Conservation (phyloP, 2,113 vertebrate genomes). For the Fukomys damarensis region DNA sequence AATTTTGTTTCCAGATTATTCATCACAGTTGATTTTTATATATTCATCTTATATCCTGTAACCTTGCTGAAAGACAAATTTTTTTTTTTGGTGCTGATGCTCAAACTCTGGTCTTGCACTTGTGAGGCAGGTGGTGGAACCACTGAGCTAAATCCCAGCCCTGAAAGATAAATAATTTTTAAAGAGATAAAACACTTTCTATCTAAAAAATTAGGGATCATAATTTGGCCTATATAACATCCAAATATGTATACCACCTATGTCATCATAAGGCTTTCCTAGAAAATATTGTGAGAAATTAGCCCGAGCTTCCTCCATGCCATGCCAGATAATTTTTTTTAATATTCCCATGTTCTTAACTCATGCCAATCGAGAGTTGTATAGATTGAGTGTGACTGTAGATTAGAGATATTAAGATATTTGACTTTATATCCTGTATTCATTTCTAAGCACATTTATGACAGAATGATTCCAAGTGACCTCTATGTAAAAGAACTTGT, state of each 20-base stretch:
- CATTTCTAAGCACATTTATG: not conserved
- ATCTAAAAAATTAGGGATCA: slow-evolving; percentile 23
- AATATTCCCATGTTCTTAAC: not conserved
- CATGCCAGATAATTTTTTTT: not conserved
- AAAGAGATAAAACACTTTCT: slow-evolving; percentile 46
- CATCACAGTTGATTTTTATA: not conserved
- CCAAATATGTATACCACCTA: not conserved
- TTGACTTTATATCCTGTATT: slow-evolving; percentile 16
- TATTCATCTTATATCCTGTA: slow-evolving; percentile 1
- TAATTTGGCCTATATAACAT: slow-evolving; percentile 23
- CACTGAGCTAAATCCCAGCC: too few species aligned
- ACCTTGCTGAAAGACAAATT: slow-evolving; percentile 5
- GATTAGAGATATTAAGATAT: slow-evolving; percentile 19
- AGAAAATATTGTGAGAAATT: not conserved
- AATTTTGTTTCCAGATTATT: slow-evolving; percentile 21
- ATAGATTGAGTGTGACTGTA: slow-evolving; percentile 4
- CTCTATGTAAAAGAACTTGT: not conserved
- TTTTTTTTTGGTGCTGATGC: too few species aligned
- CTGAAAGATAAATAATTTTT: not conserved
- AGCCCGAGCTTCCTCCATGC: not conserved
- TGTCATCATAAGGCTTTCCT: not conserved
- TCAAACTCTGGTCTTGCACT: too few species aligned
- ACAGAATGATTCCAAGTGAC: not conserved
- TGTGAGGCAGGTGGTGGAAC: too few species aligned
- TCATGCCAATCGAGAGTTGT: not conserved